phyloP scores from a whole-genome alignment of 2,113 vertebrate genomes.

The Limanda limanda region DNA sequence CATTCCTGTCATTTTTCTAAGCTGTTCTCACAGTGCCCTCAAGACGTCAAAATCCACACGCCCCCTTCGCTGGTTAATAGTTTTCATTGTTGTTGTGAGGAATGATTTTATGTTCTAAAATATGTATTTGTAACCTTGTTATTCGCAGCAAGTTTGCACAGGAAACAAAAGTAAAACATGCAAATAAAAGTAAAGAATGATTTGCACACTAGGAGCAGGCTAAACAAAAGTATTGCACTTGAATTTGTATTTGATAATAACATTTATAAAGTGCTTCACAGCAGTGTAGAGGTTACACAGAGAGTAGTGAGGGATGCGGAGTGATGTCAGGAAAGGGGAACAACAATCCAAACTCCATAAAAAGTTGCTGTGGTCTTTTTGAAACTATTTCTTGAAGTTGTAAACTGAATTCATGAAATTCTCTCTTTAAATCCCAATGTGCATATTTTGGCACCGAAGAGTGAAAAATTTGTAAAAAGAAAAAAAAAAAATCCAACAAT shows the following conservation, averaged over 20 bases:
- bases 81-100: background rate
- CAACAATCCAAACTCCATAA: background rate
- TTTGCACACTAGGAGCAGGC: background rate
- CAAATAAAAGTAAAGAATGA: background rate
- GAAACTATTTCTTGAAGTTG: conserved; percentile 2
- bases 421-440: conserved; percentile 29
- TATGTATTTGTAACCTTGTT: background rate
- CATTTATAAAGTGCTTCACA: background rate
- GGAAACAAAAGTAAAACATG: background rate
- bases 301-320: background rate
- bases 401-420: conserved; percentile 34
- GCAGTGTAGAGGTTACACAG: conserved; percentile 10
- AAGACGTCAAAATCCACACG: background rate
- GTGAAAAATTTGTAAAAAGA: conserved; percentile 25
- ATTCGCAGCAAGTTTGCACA: background rate
- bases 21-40: background rate
- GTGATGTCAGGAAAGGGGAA: conserved; percentile 20
- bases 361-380: conserved; percentile 10
- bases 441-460: conserved; percentile 35
- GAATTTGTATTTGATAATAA: background rate
- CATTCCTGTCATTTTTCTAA: background rate
- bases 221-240: background rate
- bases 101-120: background rate
- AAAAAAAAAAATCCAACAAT: conserved; percentile 24
- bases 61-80: background rate